Percentiles rank a stretch among this genome's conserved stretches.
These are phyloP conservation scores for Cepphus grylle DNA, from an alignment of 2,113 vertebrate species.

Conservation along the genomic window DNA sequence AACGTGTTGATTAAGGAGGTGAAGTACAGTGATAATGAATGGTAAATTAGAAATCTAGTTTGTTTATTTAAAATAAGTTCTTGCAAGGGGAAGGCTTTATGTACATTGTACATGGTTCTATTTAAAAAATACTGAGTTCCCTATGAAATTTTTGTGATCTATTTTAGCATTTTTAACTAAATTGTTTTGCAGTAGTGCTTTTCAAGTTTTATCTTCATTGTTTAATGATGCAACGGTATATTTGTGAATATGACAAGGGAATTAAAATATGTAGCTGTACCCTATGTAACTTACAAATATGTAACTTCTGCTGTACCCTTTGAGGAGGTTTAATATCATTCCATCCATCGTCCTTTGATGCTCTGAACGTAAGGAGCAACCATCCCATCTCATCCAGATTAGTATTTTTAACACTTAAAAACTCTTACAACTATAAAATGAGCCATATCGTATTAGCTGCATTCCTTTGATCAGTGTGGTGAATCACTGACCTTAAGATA, in stretches of 20 bases:
- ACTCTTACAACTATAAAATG: not conserved
- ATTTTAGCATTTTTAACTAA: not conserved
- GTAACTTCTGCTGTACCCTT: not conserved
- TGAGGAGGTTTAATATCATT: not conserved
- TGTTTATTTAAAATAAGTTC: not conserved
- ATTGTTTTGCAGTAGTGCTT: not conserved
- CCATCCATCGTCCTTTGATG: not conserved
- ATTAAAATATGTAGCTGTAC: not conserved
- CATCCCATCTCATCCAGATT: not conserved
- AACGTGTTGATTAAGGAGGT: not conserved
- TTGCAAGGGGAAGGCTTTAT: not conserved
- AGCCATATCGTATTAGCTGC: not conserved
- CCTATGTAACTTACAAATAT: not conserved
- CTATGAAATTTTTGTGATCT: not conserved
- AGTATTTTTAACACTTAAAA: not conserved
- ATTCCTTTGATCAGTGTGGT: not conserved
- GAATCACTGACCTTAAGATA: not conserved
- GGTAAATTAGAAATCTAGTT: not conserved
- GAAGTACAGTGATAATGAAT: not conserved
- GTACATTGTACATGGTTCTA: not conserved
- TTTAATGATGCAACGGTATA: not conserved
- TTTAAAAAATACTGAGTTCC: not conserved
- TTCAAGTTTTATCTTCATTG: not conserved
- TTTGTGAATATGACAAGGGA: not conserved
- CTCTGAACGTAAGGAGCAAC: not conserved